A percentile compares a stretch with the other conserved stretches of the same genome.
Evolutionary conservation across 2,113 vertebrate genomes (phyloP).

Genomic region (Nyctibius bracteatus): DNA sequence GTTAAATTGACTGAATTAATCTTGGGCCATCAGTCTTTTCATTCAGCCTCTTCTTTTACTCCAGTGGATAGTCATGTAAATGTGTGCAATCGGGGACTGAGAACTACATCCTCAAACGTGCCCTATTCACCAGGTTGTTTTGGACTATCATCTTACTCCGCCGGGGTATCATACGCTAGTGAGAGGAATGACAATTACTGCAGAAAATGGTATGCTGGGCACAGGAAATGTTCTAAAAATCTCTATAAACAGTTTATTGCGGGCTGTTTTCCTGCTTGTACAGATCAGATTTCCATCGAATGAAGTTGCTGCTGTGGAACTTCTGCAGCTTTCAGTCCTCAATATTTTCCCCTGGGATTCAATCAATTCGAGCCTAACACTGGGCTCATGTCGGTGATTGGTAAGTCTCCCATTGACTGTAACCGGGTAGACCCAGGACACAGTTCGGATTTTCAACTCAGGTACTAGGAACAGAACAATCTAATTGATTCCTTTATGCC

Average conservation of each 20-base stretch:
- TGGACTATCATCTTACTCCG: not conserved
- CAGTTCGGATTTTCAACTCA: not conserved
- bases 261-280: not conserved
- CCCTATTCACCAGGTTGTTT: not conserved
- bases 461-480: not conserved
- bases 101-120: not conserved
- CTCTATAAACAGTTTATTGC: not conserved
- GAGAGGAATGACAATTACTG: not conserved
- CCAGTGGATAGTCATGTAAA: not conserved
- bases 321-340: not conserved
- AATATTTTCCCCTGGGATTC: not conserved
- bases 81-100: rapidly evolving
- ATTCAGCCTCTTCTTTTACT: not conserved
- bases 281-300: conserved; percentile 1
- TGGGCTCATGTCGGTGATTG: not conserved
- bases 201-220: not conserved
- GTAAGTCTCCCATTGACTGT: not conserved
- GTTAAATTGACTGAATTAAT: not conserved
- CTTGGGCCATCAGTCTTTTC: not conserved
- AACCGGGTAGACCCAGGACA: not conserved
- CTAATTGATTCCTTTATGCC: not conserved
- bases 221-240: not conserved
- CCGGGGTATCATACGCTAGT: too few species aligned
- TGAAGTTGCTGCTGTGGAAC: not conserved
- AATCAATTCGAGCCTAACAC: not conserved